phyloP scores from a whole-genome alignment of 2,797 vertebrate genomes.

The Bradypus variegatus region DNA sequence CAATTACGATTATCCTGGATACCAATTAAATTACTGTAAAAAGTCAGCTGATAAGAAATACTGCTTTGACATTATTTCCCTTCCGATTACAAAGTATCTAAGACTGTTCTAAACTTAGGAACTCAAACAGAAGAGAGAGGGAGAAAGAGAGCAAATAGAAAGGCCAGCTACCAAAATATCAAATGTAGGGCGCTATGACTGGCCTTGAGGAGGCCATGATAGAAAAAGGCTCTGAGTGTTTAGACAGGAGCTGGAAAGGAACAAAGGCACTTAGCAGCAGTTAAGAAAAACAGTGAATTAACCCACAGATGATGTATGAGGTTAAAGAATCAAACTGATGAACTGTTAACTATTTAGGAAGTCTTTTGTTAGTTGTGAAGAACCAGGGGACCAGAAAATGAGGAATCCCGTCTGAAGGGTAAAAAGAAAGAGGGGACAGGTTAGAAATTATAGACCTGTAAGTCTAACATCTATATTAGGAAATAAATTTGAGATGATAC shows the following conservation, averaged over 20 bases:
- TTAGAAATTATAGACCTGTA: slow-evolving; percentile 68
- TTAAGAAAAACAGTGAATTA: neutral
- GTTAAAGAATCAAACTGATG: slow-evolving; percentile 16
- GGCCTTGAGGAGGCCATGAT: fast-evolving
- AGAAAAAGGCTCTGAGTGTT: neutral
- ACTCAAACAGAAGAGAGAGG: neutral
- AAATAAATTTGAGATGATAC: slow-evolving; percentile 74
- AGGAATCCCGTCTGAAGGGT: slow-evolving; percentile 56
- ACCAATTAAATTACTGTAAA: neutral
- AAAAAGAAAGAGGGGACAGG: slow-evolving; percentile 61
- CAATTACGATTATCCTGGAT: neutral
- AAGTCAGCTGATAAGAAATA: neutral
- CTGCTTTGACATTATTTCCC: neutral
- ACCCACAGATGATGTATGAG: neutral
- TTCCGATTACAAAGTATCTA: fast-evolving
- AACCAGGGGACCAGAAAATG: slow-evolving; percentile 53
- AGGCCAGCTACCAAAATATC: neutral
- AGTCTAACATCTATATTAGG: slow-evolving; percentile 73
- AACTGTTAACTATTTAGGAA: slow-evolving; percentile 62
- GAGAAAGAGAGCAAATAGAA: too few species aligned
- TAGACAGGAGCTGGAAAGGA: neutral
- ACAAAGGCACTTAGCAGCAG: neutral
- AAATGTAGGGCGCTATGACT: fast-evolving
- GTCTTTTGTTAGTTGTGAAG: slow-evolving; percentile 59
- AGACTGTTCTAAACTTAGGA: neutral